Conservation (phyloP, 2,888 invertebrate genomes). For the Napeogenes inachia region DNA sequence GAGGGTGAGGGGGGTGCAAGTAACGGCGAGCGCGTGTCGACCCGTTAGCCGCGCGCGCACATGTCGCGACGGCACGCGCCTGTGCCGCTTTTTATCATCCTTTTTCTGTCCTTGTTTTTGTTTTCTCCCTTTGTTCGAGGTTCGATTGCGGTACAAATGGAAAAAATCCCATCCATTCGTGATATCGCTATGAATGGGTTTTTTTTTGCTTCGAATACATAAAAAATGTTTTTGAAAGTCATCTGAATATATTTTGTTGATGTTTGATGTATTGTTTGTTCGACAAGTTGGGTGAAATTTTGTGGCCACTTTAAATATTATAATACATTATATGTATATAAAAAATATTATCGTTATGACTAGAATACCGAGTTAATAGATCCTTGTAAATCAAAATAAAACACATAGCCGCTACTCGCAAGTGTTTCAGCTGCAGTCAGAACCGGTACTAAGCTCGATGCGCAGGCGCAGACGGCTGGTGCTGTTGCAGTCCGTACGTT, state of each 20-base stretch:
- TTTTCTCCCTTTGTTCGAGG: constrained; percentile 69
- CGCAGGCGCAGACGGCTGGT: constrained; percentile 50
- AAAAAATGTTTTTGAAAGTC: background rate
- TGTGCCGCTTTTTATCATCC: constrained; percentile 62
- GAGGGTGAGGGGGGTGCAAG: constrained; percentile 34
- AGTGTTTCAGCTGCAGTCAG: constrained; percentile 66
- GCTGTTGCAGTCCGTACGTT: constrained; percentile 64
- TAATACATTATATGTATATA: background rate
- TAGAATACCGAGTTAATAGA: constrained; percentile 36
- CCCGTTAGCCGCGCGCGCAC: constrained; percentile 67
- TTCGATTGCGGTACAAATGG: constrained; percentile 37
- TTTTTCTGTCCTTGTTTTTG: constrained; percentile 64
- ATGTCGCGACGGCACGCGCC: constrained; percentile 75
- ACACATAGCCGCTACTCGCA: constrained; percentile 53
- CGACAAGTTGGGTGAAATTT: too few relatives aligned
- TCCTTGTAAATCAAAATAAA: constrained; percentile 76
- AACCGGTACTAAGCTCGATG: constrained; percentile 57
- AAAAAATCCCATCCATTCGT: constrained; percentile 25
- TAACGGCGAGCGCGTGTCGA: constrained; percentile 65
- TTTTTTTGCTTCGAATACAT: constrained; percentile 8
- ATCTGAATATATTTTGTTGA: background rate
- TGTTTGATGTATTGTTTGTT: background rate
- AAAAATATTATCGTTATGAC: background rate
- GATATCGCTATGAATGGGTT: constrained; percentile 12
- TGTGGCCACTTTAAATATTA: too few relatives aligned